Percentiles rank a stretch among this genome's conserved stretches.
Conservation (phyloP, 2,888 invertebrate species). For the Limenitis arthemis region DNA sequence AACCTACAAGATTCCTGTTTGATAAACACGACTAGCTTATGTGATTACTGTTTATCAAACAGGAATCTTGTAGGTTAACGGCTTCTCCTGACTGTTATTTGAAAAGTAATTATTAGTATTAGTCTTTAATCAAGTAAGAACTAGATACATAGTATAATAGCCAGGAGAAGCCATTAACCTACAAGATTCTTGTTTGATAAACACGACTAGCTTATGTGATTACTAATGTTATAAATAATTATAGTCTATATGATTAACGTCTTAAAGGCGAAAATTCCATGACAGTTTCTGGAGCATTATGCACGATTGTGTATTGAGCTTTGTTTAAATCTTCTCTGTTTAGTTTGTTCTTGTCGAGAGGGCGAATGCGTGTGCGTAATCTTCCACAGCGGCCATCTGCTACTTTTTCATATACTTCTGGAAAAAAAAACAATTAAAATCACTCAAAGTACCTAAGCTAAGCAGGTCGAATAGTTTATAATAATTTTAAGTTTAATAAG, state of each 20-base stretch:
- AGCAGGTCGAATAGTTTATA: no score
- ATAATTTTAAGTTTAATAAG: no score
- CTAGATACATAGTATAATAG: no score
- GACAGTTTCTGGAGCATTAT: constrained; percentile 39
- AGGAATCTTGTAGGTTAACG: no score
- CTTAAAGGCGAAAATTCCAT: constrained; percentile 40
- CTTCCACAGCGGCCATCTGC: constrained; percentile 56
- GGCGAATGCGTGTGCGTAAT: constrained; percentile 55
- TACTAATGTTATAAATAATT: background rate
- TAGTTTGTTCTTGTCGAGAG: constrained; percentile 47
- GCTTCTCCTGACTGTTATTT: no score
- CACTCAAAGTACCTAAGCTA: no score
- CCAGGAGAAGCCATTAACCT: no score
- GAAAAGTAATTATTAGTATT: no score
- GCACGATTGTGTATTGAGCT: constrained; percentile 51
- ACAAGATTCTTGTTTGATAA: background rate
- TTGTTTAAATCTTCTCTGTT: constrained; percentile 52
- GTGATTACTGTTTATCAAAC: constrained; percentile 3
- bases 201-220: constrained; percentile 10
- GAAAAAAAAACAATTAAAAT: constrained; percentile 23
- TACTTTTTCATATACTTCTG: constrained; percentile 54
- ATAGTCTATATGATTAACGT: constrained; percentile 7
- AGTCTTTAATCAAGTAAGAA: no score
- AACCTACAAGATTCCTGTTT: no score
- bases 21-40: constrained; percentile 12